phyloP scores from a whole-genome alignment of 2,888 invertebrate species.

The Synanthedon formicaeformis region DNA sequence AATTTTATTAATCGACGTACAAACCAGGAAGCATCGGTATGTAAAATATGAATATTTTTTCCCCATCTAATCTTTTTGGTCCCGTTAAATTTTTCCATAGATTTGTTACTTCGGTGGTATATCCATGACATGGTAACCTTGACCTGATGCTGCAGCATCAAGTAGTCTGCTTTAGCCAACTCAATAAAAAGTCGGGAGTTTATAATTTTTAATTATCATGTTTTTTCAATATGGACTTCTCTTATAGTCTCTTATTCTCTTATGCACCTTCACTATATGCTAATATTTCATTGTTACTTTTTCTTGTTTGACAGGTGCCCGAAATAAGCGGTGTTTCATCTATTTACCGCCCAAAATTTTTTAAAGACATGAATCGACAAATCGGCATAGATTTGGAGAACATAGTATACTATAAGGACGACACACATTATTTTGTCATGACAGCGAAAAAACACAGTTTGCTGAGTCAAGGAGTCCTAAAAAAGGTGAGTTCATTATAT shows the following conservation, averaged over 20 bases:
- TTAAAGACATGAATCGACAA: slow-evolving; percentile 89
- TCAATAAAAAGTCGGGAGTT: no score
- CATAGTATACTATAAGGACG: slow-evolving; percentile 99
- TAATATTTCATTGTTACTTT: no score
- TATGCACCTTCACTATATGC: no score
- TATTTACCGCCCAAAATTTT: slow-evolving; percentile 99
- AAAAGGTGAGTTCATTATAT: slow-evolving; percentile 71
- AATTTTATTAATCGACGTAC: slow-evolving; percentile 97
- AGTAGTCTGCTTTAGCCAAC: no score
- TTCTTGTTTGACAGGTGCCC: slow-evolving; percentile 74
- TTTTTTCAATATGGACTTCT: no score
- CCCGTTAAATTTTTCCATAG: neutral
- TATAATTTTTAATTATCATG: no score
- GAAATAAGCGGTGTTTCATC: slow-evolving; percentile 98
- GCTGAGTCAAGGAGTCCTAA: slow-evolving; percentile 91
- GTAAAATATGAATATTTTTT: slow-evolving; percentile 7
- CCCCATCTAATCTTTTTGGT: neutral
- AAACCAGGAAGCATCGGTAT: slow-evolving; percentile 85
- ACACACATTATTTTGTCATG: slow-evolving; percentile 99
- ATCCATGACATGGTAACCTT: no score
- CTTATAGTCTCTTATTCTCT: no score
- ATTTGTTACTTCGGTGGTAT: no score
- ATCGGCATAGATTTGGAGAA: slow-evolving; percentile 98
- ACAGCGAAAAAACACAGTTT: slow-evolving; percentile 98
- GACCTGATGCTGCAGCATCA: no score